Evolutionary conservation across 2,888 invertebrate species (phyloP), one percentile per base, ranked within the genome.

Genomic region (Eilema sororculum): DNA sequence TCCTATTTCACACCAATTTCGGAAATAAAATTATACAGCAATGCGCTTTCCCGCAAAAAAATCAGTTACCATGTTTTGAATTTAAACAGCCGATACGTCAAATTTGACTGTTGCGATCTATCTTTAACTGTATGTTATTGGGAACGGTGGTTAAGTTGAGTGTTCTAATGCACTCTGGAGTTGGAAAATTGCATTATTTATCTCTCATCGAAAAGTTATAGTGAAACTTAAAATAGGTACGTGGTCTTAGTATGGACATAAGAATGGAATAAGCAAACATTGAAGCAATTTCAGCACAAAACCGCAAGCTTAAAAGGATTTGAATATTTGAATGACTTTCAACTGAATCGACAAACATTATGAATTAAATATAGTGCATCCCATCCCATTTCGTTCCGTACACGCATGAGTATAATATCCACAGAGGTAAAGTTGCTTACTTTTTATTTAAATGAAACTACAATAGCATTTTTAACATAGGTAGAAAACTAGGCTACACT

Each of bases 211-310:
- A 33, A 8, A 46, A 46, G 20, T 20, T 46, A 46, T 20, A 41
- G 16, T 46, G 46, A 46, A 46, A 46, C 20, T 20, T 41, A 28
- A 28, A 28, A 28, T 28, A 3, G 3, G n/a, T n/a, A n/a, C n/a
- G n/a, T n/a, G n/a, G n/a, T n/a, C n/a, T n/a, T n/a, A n/a, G n/a
- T n/a, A n/a, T 67, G 66, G 68, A 70, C 69, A 69, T 52, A 66
- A 64, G 41, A 41, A 69, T 12, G 12, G 25, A 16, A 16, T 59
- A 73, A 22, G n/a, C 33, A 64, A 66, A 69, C 25, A n/a, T 52
- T 60, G 65, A 61, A 62, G 61, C 66, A 69, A 72, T 65, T 72
- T 25, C 22, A 56, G 33, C 46, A 57, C 12, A 64, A 30, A 25
- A 59, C n/a, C 28, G 24, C 30, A 60, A 76, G 59, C 59, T 65